A percentile compares a stretch with the other conserved stretches of the same genome.
phyloP scores from a whole-genome alignment of 2,888 invertebrate species.

The Drosophila mayaguana region DNA sequence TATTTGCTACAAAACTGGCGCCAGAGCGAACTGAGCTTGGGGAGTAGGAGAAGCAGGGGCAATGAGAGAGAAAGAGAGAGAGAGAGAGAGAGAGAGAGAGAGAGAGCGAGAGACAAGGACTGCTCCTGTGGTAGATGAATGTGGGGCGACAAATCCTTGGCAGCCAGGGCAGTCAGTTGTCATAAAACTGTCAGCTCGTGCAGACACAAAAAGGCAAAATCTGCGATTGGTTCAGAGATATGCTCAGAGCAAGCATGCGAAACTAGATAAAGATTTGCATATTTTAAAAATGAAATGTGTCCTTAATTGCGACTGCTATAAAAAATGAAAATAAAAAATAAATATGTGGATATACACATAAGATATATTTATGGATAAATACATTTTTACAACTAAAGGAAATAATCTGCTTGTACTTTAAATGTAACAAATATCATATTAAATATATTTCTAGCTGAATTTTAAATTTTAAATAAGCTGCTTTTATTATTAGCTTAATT shows the following conservation, averaged over 20 bases:
- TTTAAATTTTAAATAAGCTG: not conserved
- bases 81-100: too few species aligned
- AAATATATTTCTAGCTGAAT: too few species aligned
- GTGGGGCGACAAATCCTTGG: not conserved
- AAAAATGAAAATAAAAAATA: constrained; percentile 17
- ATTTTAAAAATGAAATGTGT: constrained; percentile 32
- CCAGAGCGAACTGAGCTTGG: not conserved
- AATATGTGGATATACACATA: not conserved
- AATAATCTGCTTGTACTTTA: not conserved
- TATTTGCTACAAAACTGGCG: constrained; percentile 35
- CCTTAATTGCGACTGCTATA: constrained; percentile 26
- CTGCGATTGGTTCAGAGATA: constrained; percentile 67
- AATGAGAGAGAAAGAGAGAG: too few species aligned
- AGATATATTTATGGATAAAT: not conserved
- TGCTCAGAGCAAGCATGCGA: constrained; percentile 30
- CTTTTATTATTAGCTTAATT: too few species aligned
- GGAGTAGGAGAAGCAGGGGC: not conserved
- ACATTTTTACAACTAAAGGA: not conserved
- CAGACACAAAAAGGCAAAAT: constrained; percentile 49
- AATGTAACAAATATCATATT: too few species aligned
- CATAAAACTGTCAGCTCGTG: constrained; percentile 71
- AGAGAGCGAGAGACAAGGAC: not conserved
- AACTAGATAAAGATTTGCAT: constrained; percentile 49
- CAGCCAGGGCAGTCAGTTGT: constrained; percentile 47
- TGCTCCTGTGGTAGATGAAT: not conserved